Base-by-base conservation (phyloP, 2,797 vertebrate genomes). In the Megalops cyprinoides region DNA sequence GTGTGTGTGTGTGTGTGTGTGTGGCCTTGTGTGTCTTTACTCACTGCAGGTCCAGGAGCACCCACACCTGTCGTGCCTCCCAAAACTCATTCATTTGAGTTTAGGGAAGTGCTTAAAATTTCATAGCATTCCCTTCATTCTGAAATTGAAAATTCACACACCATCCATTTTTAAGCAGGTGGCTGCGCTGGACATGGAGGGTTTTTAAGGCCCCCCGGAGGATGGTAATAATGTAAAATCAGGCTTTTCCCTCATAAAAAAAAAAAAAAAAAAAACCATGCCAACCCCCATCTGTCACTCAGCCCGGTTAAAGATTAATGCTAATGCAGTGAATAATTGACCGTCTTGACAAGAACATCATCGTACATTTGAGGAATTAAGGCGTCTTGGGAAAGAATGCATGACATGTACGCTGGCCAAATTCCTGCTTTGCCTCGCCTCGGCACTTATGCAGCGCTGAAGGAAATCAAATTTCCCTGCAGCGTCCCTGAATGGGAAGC, bases 221-320 rank as follows among this genome's bases (percentile, higher is more conserved):
- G 79, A 88, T 69, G 79, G 79, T 78, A 87, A 85, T 85, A 65
- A 79, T 86, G 79, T 82, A 87, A 86, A 88, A 80, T 15, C 51
- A 82, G 62, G 76, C 76, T 81, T 12, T 3, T 55, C 86, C 28
- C 83, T 79, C 85, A 85, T n/a, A 5, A 80, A 83, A 76, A n/a
- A n/a, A n/a, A n/a, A n/a, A n/a, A n/a, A n/a, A 7, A 80, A 83
- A 77, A 86, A 48, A 74, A 82, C 86, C 87, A 86, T 75, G 80
- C 82, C 23, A 89, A 79, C 81, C 88, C 85, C 73, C 74, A 83
- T 78, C 48, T 74, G 18, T 78, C 65, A 78, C 80, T 89, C 83
- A 86, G 71, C 76, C 46, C 39, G 62, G 86, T 91, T 84, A 87
- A 93, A 91, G 58, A 88, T 89, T 89, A 25, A 91, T 90, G 77